Conservation (phyloP, 2,797 vertebrate genomes). For the Todus mexicanus region DNA sequence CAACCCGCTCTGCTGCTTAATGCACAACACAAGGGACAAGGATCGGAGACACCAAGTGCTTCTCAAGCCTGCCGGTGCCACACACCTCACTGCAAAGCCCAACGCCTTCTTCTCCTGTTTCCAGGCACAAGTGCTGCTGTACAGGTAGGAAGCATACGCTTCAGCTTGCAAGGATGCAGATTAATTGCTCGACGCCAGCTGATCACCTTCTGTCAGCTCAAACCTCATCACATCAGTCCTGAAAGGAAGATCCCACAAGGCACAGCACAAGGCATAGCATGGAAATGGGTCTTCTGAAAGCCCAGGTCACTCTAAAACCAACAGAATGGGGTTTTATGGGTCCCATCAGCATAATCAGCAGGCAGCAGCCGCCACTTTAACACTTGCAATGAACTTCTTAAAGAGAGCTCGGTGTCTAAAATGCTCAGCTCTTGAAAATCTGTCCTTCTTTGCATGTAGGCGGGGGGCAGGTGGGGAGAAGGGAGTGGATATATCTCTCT, state of each 20-base stretch:
- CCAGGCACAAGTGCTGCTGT: neutral
- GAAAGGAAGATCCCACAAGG: neutral
- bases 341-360: neutral
- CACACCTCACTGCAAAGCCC: neutral
- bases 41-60: neutral
- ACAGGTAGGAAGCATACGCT: neutral
- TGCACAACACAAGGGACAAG: fast-evolving
- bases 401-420: neutral
- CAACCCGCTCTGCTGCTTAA: fast-evolving
- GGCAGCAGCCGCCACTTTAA: neutral
- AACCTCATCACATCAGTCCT: fast-evolving
- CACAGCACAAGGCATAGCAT: too few species aligned
- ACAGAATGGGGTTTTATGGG: neutral
- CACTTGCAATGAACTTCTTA: neutral
- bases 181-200: fast-evolving
- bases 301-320: neutral
- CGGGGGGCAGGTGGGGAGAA: neutral
- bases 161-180: neutral
- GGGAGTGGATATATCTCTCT: neutral
- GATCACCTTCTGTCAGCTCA: neutral
- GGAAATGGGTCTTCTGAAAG: neutral
- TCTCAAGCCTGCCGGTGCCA: neutral
- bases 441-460: neutral
- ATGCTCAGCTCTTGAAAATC: neutral
- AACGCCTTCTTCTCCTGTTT: neutral